phyloP scores from a whole-genome alignment of 1,140 invertebrate genomes.

The Notospermus geniculatus region DNA sequence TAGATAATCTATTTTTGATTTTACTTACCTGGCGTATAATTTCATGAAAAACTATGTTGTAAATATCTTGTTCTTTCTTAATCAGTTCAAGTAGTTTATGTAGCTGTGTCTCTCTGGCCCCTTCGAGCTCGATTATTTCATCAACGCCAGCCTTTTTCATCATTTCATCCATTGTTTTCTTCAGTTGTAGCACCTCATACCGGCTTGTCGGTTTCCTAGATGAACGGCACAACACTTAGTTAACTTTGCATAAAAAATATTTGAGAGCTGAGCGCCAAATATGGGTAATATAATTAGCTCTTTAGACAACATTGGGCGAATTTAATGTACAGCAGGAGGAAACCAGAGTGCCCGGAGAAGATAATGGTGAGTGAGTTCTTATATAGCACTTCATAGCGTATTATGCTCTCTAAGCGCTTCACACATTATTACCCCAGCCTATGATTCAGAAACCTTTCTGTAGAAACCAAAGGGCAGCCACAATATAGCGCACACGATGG shows the following conservation, averaged over 20 bases:
- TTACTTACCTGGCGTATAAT: constrained; percentile 50
- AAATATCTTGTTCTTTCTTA: constrained; percentile 56
- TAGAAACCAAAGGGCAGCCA: too few relatives aligned
- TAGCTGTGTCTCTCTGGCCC: constrained; percentile 51
- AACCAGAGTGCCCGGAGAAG: neutral
- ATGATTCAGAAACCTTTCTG: too few relatives aligned
- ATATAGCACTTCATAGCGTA: too few relatives aligned
- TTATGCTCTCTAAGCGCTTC: too few relatives aligned
- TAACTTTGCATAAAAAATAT: too few relatives aligned
- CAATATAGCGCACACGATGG: too few relatives aligned
- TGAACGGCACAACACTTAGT: too few relatives aligned
- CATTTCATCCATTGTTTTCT: constrained; percentile 49
- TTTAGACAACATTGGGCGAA: too few relatives aligned
- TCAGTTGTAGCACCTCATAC: constrained; percentile 51
- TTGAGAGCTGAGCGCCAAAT: too few relatives aligned
- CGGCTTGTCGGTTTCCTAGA: constrained; percentile 51
- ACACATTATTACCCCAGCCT: too few relatives aligned
- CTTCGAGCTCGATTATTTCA: constrained; percentile 43
- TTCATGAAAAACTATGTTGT: constrained; percentile 56
- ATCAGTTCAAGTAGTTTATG: constrained; percentile 55
- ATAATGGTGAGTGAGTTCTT: too few relatives aligned
- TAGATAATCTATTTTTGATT: neutral
- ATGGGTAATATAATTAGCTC: too few relatives aligned
- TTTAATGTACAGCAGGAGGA: neutral
- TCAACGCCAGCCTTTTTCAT: constrained; percentile 50